These are phyloP conservation scores for Magallana angulata DNA, from an alignment of 1,140 invertebrate genomes.

Conservation along the genomic window DNA sequence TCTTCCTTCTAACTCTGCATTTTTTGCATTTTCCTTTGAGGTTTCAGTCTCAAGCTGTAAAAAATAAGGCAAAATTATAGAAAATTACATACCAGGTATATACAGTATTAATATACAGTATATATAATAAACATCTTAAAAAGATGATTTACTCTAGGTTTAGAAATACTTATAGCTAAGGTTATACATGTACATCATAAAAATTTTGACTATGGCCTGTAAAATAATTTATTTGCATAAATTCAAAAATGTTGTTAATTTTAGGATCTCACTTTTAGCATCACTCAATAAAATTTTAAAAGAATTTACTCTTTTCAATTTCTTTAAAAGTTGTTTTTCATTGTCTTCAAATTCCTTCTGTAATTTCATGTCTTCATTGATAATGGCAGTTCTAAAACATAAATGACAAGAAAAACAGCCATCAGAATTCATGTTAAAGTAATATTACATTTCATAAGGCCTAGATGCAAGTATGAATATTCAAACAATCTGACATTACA, in stretches of 20 bases:
- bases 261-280: too few relatives aligned
- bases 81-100: too few relatives aligned
- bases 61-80: slow-evolving; percentile 6
- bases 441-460: background rate
- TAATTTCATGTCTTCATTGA: slow-evolving; percentile 64
- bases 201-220: too few relatives aligned
- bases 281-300: background rate
- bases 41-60: slow-evolving; percentile 67
- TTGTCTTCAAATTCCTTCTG: slow-evolving; percentile 70
- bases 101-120: too few relatives aligned
- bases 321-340: slow-evolving; percentile 64
- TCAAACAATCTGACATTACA: too few relatives aligned
- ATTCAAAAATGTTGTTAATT: too few relatives aligned
- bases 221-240: too few relatives aligned
- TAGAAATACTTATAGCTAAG: too few relatives aligned
- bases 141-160: too few relatives aligned
- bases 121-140: too few relatives aligned
- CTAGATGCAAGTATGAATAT: too few relatives aligned
- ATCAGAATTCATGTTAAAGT: background rate
- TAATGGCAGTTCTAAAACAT: slow-evolving; percentile 64
- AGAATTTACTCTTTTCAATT: slow-evolving; percentile 66
- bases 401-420: background rate
- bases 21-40: slow-evolving; percentile 58
- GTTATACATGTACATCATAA: too few relatives aligned
- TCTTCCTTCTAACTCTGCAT: slow-evolving; percentile 60